Base-by-base conservation (phyloP, 2,888 invertebrate genomes). In the Drosophila colorata region DNA sequence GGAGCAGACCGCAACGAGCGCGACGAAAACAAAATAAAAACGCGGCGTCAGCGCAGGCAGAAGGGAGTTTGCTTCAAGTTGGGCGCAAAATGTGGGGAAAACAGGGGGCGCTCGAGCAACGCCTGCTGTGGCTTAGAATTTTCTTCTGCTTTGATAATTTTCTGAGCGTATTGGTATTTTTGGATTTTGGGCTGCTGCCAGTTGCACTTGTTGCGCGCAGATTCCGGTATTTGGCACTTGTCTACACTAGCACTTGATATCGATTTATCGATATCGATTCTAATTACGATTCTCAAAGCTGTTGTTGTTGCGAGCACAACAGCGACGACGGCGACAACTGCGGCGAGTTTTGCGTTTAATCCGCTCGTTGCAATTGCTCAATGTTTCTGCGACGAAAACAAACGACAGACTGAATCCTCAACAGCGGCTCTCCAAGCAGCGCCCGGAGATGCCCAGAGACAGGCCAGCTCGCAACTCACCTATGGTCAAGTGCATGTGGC, bases 301-400 rank as follows among this genome's bases (percentile, higher is more conserved):
- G 55, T 14, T 55, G 78, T 69, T 59, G 59, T 59, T 77, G 69
- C 64, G 68, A 63, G 4, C 53, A 59, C 66, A 61, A 67, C 73
- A 59, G 55, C 78, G 72, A 80, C 63, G 65, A 59, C 65, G 66
- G 58, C 74, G 57, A 67, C 64, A 67, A 66, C 49, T 53, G 66
- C 71, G 61, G 66, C 57, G 52, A 33, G 35, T 68, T 74, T 60
- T 67, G 74, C 74, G 78, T 67, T 51, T 51, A 64, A 75, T 86
- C 77, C 88, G 90, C 87, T 72, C 81, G 78, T 67, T 77, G 46
- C 60, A 68, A 72, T 68, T 78, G 76, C 79, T 82, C 83, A 90
- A 89, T 88, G 89, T 87, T 89, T 80, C 88, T 83, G 83, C 90
- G 90, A 89, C 84, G 90, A 89, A 90, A 91, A 88, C 89, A 89